phyloP scores from a whole-genome alignment of 2,113 vertebrate species.

The Dipodomys ordii region DNA sequence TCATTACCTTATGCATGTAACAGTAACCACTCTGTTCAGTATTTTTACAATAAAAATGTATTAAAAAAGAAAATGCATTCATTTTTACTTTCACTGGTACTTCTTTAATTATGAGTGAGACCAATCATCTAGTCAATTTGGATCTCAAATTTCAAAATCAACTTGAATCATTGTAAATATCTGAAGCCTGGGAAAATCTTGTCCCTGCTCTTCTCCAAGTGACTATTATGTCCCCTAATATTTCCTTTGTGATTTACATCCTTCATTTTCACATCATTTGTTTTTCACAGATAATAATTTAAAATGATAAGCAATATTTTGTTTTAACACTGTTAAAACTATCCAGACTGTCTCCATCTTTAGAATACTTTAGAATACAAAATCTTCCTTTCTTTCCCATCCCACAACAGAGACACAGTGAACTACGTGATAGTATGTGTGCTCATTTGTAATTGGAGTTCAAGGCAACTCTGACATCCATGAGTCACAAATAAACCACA shows the following conservation, averaged over 20 bases:
- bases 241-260: neutral
- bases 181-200: conserved; percentile 13
- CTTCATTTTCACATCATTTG: neutral
- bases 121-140: neutral
- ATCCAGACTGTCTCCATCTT: neutral
- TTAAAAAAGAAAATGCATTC: neutral
- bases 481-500: neutral
- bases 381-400: neutral
- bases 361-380: neutral
- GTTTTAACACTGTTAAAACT: neutral
- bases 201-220: neutral
- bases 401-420: neutral
- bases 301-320: neutral
- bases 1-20: no score
- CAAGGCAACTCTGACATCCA: conserved; percentile 21
- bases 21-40: no score
- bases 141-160: neutral
- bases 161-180: conserved; percentile 2
- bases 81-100: conserved; percentile 46
- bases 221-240: neutral
- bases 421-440: neutral
- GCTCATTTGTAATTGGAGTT: neutral
- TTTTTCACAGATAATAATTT: neutral
- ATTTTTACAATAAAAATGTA: no score
- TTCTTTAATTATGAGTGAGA: conserved; percentile 25